Percentiles rank a stretch among this genome's conserved stretches.
Conservation (phyloP, 2,888 invertebrate genomes). For the Petrolisthes manimaculis region DNA sequence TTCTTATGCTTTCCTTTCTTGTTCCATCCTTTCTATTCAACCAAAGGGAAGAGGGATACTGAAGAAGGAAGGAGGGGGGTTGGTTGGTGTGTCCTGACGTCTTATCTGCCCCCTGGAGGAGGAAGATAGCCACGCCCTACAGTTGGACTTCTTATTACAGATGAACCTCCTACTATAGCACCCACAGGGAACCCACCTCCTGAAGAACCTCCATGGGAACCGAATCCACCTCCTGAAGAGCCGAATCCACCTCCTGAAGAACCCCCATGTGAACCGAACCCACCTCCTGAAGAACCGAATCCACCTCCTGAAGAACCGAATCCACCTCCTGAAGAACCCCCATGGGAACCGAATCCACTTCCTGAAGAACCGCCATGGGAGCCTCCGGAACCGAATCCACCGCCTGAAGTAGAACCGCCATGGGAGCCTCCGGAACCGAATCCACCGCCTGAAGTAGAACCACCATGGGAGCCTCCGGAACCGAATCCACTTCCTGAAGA, state of each 20-base stretch:
- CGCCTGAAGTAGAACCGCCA: background rate
- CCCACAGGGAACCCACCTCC: background rate
- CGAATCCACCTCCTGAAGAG: background rate
- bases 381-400: background rate
- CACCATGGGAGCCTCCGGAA: background rate
- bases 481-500: background rate
- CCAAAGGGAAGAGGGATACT: background rate
- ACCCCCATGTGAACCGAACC: background rate
- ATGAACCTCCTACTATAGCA: background rate
- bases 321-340: background rate
- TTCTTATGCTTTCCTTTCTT: no score
- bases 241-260: background rate
- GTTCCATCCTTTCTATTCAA: no score
- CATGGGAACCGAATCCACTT: no score
- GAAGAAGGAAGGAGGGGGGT: background rate
- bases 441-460: background rate
- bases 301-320: background rate
- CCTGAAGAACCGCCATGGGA: background rate
- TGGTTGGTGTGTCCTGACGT: background rate
- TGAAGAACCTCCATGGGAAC: background rate
- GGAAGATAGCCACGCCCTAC: background rate
- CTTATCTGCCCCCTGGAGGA: background rate
- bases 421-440: background rate
- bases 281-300: background rate
- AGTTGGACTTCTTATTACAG: background rate